Conservation (phyloP, 2,113 vertebrate genomes). For the Herpetotheres cachinnans region DNA sequence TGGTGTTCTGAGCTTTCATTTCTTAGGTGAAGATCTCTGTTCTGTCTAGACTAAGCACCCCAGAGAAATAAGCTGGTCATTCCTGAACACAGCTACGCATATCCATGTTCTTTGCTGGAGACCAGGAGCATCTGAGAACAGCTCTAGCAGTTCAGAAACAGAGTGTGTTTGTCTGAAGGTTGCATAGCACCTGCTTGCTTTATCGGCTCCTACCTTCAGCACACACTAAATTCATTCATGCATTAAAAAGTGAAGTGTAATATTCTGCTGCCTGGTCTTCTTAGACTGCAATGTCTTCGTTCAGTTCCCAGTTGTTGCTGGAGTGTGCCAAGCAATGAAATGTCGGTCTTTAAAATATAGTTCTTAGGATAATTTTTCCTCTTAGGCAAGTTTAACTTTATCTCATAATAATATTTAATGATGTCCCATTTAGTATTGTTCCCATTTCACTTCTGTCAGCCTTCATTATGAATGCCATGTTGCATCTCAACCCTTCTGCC, state of each 20-base stretch:
- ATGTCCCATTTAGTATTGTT: slow-evolving; percentile 10
- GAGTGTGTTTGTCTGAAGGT: background rate
- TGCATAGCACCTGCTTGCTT: background rate
- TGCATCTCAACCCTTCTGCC: slow-evolving; percentile 35
- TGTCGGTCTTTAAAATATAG: background rate
- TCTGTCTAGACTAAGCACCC: background rate
- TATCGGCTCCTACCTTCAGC: slow-evolving; percentile 5
- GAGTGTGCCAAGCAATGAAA: background rate
- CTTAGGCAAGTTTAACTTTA: slow-evolving; percentile 11
- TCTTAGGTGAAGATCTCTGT: background rate
- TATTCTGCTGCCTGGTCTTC: background rate
- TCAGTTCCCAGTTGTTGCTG: background rate
- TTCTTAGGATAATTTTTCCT: background rate
- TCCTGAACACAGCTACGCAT: background rate
- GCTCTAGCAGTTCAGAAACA: background rate
- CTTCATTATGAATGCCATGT: slow-evolving; percentile 28
- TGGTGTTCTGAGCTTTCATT: background rate
- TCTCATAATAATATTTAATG: slow-evolving; percentile 41
- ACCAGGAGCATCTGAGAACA: background rate
- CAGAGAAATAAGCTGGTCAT: background rate
- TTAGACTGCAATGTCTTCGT: background rate
- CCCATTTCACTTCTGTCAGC: background rate
- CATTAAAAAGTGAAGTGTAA: slow-evolving; percentile 15
- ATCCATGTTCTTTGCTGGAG: background rate
- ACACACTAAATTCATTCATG: background rate